Evolutionary conservation across 1,140 invertebrate species (phyloP).

Genomic region (Achatina immaculata): DNA sequence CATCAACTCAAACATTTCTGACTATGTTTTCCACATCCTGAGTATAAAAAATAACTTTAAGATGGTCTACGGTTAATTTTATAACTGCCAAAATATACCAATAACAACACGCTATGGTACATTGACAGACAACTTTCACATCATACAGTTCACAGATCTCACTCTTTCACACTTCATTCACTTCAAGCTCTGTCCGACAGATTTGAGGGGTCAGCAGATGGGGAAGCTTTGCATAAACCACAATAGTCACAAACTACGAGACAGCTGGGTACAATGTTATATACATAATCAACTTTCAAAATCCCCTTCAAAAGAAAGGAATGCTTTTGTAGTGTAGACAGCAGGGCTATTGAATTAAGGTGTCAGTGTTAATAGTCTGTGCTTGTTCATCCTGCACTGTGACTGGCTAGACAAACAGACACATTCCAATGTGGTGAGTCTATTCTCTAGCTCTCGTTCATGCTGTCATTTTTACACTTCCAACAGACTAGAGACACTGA

Average conservation of each 20-base stretch:
- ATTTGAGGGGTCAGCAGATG: slow-evolving; percentile 37
- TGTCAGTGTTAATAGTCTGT: slow-evolving; percentile 3
- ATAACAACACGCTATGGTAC: too few species aligned
- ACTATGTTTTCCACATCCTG: too few species aligned
- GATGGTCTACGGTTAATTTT: too few species aligned
- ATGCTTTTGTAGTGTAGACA: not conserved
- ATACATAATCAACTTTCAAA: not conserved
- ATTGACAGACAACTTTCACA: too few species aligned
- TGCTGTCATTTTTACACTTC: not conserved
- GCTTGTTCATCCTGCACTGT: not conserved
- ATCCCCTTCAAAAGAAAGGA: not conserved
- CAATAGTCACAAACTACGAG: slow-evolving; percentile 32
- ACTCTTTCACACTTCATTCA: not conserved
- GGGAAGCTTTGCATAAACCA: slow-evolving; percentile 3
- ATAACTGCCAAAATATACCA: too few species aligned
- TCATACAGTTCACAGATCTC: too few species aligned
- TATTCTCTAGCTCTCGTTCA: not conserved
- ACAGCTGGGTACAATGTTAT: slow-evolving; percentile 21
- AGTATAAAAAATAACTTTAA: too few species aligned
- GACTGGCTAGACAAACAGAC: not conserved
- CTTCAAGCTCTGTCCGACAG: slow-evolving; percentile 37
- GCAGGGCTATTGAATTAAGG: not conserved
- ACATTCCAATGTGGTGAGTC: not conserved
- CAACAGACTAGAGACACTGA: slow-evolving; percentile 5
- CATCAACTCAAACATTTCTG: too few species aligned